These are phyloP conservation scores for Rattus rattus DNA, from an alignment of 2,113 vertebrate genomes.

Conservation along the genomic window DNA sequence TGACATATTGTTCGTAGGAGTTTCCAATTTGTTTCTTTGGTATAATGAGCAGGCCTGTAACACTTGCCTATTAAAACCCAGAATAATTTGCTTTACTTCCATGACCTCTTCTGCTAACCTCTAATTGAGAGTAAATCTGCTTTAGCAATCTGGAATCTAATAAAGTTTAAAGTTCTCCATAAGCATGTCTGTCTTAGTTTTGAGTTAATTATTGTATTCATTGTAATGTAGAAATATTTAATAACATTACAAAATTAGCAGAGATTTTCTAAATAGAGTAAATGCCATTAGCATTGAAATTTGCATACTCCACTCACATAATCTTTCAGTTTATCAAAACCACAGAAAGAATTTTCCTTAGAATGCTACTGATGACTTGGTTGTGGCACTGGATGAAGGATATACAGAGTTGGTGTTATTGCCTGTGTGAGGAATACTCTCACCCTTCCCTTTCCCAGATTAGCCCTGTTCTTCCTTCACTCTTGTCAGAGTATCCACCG, in stretches of 20 bases:
- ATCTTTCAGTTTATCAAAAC: slow-evolving; percentile 1
- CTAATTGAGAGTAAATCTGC: not conserved
- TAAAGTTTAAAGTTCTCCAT: slow-evolving; percentile 29
- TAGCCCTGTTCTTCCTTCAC: not conserved
- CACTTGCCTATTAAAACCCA: not conserved
- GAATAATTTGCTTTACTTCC: not conserved
- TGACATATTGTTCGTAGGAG: not conserved
- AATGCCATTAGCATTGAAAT: slow-evolving; percentile 24
- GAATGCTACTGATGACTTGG: not conserved
- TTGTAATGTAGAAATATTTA: slow-evolving; percentile 36
- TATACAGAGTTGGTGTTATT: not conserved
- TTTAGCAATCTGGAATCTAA: slow-evolving; percentile 13
- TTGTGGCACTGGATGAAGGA: too few species aligned
- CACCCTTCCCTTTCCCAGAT: not conserved
- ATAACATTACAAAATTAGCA: not conserved
- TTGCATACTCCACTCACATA: not conserved
- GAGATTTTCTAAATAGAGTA: not conserved
- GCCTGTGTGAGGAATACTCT: not conserved
- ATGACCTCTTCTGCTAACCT: not conserved
- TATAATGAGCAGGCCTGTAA: not conserved
- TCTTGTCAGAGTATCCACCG: not conserved
- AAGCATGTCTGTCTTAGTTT: not conserved
- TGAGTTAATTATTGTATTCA: not conserved
- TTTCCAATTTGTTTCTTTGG: not conserved
- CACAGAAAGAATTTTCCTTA: too few species aligned